Percentiles rank a stretch among this genome's conserved stretches.
Conservation (phyloP, 2,113 vertebrate genomes). For the Capreolus pygargus region DNA sequence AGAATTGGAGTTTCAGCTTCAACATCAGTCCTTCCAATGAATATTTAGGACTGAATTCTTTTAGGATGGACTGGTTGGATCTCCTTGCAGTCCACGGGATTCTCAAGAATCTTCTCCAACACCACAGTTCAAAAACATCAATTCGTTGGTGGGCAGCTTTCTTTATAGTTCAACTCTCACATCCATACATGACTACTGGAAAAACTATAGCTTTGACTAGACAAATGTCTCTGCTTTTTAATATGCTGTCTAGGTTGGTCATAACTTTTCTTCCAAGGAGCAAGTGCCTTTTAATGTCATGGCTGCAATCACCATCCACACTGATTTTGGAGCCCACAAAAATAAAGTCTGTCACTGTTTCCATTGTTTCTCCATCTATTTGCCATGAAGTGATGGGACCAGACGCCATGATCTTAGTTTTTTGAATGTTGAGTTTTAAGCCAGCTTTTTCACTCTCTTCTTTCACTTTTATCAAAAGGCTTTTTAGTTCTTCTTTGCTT, state of each 20-base stretch:
- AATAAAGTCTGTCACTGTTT: neutral
- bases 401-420: neutral
- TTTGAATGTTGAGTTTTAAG: neutral
- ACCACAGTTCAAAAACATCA: neutral
- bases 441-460: neutral
- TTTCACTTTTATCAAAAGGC: neutral
- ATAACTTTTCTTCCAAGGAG: neutral
- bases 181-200: neutral
- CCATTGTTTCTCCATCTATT: neutral
- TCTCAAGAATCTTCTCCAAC: neutral
- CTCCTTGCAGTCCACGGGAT: neutral
- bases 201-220: neutral
- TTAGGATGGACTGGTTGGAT: neutral
- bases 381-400: neutral
- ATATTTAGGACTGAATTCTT: neutral
- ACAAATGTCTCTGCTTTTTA: neutral
- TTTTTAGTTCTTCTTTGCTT: neutral
- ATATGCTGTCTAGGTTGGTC: neutral
- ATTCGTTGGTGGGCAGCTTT: neutral
- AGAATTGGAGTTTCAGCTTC: neutral
- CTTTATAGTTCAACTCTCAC: neutral
- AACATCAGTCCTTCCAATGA: neutral
- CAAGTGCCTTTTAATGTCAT: neutral
- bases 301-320: neutral
- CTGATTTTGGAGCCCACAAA: neutral